Base-by-base conservation (phyloP, 2,888 invertebrate genomes). In the Ecliptopera silaceata region DNA sequence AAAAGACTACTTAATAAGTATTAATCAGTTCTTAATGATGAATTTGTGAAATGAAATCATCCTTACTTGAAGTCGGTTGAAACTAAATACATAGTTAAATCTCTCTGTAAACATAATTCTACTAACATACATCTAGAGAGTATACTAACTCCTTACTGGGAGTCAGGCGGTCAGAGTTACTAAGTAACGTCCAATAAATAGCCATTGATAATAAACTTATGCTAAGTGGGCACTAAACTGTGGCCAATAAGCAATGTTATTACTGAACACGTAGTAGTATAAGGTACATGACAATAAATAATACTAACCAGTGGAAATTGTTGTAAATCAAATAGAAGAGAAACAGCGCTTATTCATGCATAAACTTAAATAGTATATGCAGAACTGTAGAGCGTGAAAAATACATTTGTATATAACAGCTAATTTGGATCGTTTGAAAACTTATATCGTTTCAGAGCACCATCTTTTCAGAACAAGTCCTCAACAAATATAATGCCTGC, bases 311-410 rank as follows among this genome's bases (percentile, higher is more conserved):
- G 54, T 54, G 59, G 61, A 58, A 56, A 64, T 56, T 54, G 20
- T 59, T 52, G 46, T 60, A 53, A 59, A 63, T 59, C 56, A 64
- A 54, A 54, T 45, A n/a, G 48, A 65, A 69, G 63, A 66, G 64
- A 63, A 66, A 81, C 79, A 77, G 73, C 66, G 69, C 66, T 22
- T n/a, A n/a, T n/a, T n/a, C n/a, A n/a, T n/a, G n/a, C n/a, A n/a
- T n/a, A n/a, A n/a, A n/a, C n/a, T n/a, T n/a, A n/a, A n/a, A n/a
- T n/a, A n/a, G n/a, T n/a, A n/a, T n/a, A n/a, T n/a, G n/a, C n/a
- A n/a, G n/a, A n/a, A n/a, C n/a, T n/a, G n/a, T n/a, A n/a, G n/a
- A n/a, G n/a, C n/a, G n/a, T n/a, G 68, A 66, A 70, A 68, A 66
- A 60, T 59, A 44, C 45, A 56, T 56, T 49, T 53, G 54, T 34